These are phyloP conservation scores for Procambarus virginalis DNA, from an alignment of 1,140 invertebrate genomes.

Conservation along the genomic window DNA sequence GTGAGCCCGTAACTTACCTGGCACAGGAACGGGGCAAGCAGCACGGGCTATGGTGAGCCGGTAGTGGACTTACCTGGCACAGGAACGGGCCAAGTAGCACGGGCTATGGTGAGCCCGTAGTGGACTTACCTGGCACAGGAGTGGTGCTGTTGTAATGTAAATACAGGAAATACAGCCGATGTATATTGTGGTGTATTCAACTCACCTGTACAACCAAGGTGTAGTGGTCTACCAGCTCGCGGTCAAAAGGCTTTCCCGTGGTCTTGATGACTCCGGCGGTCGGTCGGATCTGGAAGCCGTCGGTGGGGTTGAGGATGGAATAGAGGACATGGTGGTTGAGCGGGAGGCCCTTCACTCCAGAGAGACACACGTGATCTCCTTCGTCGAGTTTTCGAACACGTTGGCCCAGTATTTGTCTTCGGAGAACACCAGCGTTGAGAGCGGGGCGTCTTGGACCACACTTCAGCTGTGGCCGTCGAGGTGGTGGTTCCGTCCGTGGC, in stretches of 20 bases:
- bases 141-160: too few relatives aligned
- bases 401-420: conserved; percentile 86
- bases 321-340: conserved; percentile 93
- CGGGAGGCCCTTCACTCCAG: conserved; percentile 89
- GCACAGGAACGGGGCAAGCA: too few relatives aligned
- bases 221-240: conserved; percentile 82
- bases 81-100: too few relatives aligned
- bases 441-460: conserved; percentile 82
- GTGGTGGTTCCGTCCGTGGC: conserved; percentile 78
- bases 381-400: conserved; percentile 89
- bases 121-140: too few relatives aligned
- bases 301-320: conserved; percentile 86
- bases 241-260: conserved; percentile 87
- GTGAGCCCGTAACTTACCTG: too few relatives aligned
- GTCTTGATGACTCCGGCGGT: conserved; percentile 86
- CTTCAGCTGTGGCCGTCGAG: conserved; percentile 74
- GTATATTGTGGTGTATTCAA: background rate
- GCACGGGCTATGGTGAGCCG: too few relatives aligned
- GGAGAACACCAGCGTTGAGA: conserved; percentile 87
- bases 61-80: too few relatives aligned
- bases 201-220: conserved; percentile 81
- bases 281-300: conserved; percentile 56
- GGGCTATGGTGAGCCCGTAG: too few relatives aligned
- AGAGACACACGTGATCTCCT: conserved; percentile 83
- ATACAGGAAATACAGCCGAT: too few relatives aligned